A percentile compares a stretch with the other conserved stretches of the same genome.
These are phyloP conservation scores for Subacronicta megacephala DNA, from an alignment of 2,888 invertebrate genomes.

Conservation along the genomic window DNA sequence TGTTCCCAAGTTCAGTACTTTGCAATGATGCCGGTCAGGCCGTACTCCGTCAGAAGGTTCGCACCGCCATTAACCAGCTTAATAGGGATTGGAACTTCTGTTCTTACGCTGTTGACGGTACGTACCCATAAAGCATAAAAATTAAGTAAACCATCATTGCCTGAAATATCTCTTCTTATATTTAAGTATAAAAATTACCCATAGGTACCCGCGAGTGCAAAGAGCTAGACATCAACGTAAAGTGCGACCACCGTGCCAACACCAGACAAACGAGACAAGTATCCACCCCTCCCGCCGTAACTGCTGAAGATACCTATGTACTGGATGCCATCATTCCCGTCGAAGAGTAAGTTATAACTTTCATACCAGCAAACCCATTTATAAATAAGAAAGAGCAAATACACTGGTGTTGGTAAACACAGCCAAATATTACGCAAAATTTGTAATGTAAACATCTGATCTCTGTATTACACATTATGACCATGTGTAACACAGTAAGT, in stretches of 20 bases:
- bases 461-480: slow-evolving; percentile 59
- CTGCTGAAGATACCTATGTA: slow-evolving; percentile 94
- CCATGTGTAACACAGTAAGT: slow-evolving; percentile 61
- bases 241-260: slow-evolving; percentile 95
- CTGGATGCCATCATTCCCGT: slow-evolving; percentile 95
- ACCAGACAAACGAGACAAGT: slow-evolving; percentile 91
- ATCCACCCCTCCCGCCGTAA: slow-evolving; percentile 85
- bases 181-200: neutral
- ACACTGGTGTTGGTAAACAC: slow-evolving; percentile 64
- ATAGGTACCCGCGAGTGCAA: slow-evolving; percentile 95
- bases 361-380: slow-evolving; percentile 10
- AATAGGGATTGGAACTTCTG: slow-evolving; percentile 99
- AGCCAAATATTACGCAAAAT: slow-evolving; percentile 36
- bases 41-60: slow-evolving; percentile 96
- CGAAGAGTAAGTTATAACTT: slow-evolving; percentile 92
- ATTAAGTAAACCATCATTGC: too few species aligned
- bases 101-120: slow-evolving; percentile 96
- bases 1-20: slow-evolving; percentile 98
- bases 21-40: slow-evolving; percentile 98
- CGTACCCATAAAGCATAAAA: slow-evolving; percentile 12
- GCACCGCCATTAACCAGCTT: slow-evolving; percentile 96
- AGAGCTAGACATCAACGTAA: slow-evolving; percentile 96
- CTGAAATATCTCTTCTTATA: neutral
- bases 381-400: slow-evolving; percentile 30
- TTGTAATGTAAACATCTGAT: slow-evolving; percentile 43